phyloP scores from a whole-genome alignment of 2,797 vertebrate genomes.

The Hoplostethus mediterraneus region DNA sequence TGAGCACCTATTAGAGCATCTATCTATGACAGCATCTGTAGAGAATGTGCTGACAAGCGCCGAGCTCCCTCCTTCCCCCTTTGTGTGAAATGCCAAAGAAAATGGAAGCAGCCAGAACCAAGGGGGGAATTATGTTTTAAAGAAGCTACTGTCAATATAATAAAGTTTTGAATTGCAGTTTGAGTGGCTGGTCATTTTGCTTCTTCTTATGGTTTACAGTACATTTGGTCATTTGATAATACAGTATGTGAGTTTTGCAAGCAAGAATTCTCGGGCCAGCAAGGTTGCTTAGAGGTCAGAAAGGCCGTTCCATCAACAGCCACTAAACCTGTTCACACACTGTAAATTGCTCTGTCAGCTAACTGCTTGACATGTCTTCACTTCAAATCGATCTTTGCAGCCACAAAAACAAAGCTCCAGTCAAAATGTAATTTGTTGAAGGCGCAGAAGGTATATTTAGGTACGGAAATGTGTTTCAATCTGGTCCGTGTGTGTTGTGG shows the following conservation, averaged over 20 bases:
- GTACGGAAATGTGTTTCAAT: slow-evolving; percentile 28
- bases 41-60: slow-evolving; percentile 35
- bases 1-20: neutral
- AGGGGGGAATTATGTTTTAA: slow-evolving; percentile 40
- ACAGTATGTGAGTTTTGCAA: neutral
- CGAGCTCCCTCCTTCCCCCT: slow-evolving; percentile 21
- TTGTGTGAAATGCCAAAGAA: slow-evolving; percentile 41
- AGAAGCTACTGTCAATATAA: slow-evolving; percentile 25
- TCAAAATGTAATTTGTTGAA: too few species aligned
- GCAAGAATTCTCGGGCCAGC: neutral
- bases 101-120: slow-evolving; percentile 31
- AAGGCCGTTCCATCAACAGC: too few species aligned
- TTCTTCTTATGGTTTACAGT: neutral
- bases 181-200: neutral
- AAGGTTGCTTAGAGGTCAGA: slow-evolving; percentile 10
- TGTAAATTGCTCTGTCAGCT: too few species aligned
- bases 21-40: slow-evolving; percentile 42
- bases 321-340: too few species aligned
- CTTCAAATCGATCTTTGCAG: too few species aligned
- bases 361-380: too few species aligned
- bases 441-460: neutral
- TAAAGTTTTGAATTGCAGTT: slow-evolving; percentile 21
- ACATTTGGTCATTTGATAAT: neutral
- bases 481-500: slow-evolving; percentile 12
- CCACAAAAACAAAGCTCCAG: too few species aligned